phyloP scores from a whole-genome alignment of 2,797 vertebrate species.

The Phoeniculus purpureus region DNA sequence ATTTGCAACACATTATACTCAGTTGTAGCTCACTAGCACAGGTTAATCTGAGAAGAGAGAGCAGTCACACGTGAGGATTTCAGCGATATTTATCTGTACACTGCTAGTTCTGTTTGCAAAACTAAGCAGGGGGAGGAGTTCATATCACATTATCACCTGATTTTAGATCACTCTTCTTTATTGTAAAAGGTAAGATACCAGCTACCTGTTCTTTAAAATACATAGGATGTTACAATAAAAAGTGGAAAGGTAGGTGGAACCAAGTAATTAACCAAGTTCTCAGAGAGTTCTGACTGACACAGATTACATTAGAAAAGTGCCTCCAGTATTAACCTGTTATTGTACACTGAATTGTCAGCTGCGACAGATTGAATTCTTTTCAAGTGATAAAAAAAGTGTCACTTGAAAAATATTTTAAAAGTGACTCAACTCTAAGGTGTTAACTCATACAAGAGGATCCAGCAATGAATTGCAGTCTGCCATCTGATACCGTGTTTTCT shows the following conservation, averaged over 20 bases:
- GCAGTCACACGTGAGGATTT: background rate
- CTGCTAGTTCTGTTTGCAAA: background rate
- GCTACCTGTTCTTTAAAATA: background rate
- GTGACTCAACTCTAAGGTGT: background rate
- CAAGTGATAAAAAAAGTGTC: background rate
- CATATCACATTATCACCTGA: background rate
- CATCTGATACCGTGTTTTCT: background rate
- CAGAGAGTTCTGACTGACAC: background rate
- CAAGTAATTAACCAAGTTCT: background rate
- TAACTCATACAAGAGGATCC: background rate
- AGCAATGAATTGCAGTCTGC: background rate
- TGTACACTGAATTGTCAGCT: background rate
- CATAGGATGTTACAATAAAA: background rate
- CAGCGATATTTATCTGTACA: background rate
- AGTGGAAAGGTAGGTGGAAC: background rate
- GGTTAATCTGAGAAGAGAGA: background rate
- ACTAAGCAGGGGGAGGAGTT: background rate
- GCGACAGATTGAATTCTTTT: background rate
- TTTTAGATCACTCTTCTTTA: background rate
- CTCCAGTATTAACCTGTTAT: conserved; percentile 30
- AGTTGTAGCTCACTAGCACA: background rate
- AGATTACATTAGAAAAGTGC: conserved; percentile 9
- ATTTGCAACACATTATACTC: background rate
- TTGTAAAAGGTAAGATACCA: background rate
- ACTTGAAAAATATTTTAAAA: background rate